Evolutionary conservation across 2,113 vertebrate species (phyloP), one percentile per base, ranked within the genome.

Genomic region (Scortum barcoo): DNA sequence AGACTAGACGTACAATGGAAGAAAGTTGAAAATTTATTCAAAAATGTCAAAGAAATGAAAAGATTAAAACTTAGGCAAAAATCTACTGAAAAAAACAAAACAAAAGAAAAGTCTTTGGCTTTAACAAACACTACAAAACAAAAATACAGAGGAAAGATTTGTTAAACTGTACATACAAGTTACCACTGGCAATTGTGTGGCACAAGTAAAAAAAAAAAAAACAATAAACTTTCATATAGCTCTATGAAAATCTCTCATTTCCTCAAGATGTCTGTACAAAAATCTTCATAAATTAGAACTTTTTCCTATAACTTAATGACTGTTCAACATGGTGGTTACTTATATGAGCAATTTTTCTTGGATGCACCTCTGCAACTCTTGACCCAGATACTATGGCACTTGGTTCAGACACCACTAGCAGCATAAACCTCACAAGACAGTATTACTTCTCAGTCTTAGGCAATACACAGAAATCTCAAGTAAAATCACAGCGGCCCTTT

Each of bases 201-300:
- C 97, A 97, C 97, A 93, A 96, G 96, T 96, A 94, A 96, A 97
- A 97, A 96, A 96, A 96, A 96, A 96, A 89, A 97, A 97, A 82
- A 80, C 44, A 69, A 83, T 95, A 96, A 96, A 97, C 96, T 97
- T 97, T 97, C 95, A 96, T 97, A 97, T 97, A 98, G 96, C 96
- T 97, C 96, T 98, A 97, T 97, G 96, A 98, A 98, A 98, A 97
- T 97, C 95, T 97, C 95, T 96, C 94, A 96, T 97, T 96, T 94
- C 86, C 92, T 95, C 89, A 93, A 95, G 92, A 96, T 96, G 95
- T 97, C 96, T 99, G 97, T 99, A 99, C 97, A 99, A 99, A 99
- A 98, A 95, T 97, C 96, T 97, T 99, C 97, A 99, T 99, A 99
- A 99, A 99, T 99, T 98, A 99, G 87, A 94, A 97, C 94, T 96